phyloP scores from a whole-genome alignment of 2,888 invertebrate genomes.

The Harpalus rufipes region DNA sequence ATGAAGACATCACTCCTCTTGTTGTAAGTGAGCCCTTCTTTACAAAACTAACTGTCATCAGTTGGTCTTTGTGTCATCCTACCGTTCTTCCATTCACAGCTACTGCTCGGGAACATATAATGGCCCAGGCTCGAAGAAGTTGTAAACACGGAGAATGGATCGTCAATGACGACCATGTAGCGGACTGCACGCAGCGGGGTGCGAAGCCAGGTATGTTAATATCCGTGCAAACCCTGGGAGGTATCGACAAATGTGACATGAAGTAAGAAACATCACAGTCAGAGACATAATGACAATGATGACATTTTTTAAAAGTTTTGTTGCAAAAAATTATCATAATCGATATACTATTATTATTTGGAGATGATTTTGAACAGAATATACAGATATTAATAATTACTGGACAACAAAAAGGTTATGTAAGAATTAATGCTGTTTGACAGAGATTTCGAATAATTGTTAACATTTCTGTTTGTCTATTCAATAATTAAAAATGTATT shows the following conservation, averaged over 20 bases:
- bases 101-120: neutral
- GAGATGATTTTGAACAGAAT: too few species aligned
- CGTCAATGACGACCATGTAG: neutral
- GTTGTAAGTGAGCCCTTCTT: neutral
- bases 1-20: too few species aligned
- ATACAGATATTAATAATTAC: too few species aligned
- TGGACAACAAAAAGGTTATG: too few species aligned
- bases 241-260: neutral
- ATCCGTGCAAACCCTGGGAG: slow-evolving; percentile 56
- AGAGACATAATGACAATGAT: neutral
- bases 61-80: slow-evolving; percentile 27
- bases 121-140: neutral
- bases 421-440: too few species aligned
- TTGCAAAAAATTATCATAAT: neutral
- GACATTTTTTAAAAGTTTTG: neutral
- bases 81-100: slow-evolving; percentile 53
- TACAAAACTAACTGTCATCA: slow-evolving; percentile 42
- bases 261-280: neutral
- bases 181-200: slow-evolving; percentile 24
- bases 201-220: slow-evolving; percentile 57
- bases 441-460: too few species aligned
- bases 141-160: neutral
- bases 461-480: too few species aligned
- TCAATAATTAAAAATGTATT: too few species aligned
- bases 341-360: too few species aligned